Conservation (phyloP, 2,797 vertebrate genomes). For the Discoglossus pictus region DNA sequence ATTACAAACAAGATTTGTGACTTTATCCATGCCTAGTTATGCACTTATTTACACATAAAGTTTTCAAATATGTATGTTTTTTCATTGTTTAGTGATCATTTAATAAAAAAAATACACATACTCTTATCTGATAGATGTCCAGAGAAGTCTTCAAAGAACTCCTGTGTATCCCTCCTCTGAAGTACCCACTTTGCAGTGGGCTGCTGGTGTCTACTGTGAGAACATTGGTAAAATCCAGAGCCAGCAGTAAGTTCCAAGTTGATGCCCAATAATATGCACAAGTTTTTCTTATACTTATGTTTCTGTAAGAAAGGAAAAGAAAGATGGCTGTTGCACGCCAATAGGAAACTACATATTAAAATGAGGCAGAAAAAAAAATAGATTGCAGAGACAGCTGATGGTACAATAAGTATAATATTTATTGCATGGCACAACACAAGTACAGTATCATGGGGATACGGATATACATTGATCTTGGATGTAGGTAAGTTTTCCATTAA, state of each 20-base stretch:
- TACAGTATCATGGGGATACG: too few relatives aligned
- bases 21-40: too few relatives aligned
- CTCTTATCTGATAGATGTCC: constrained; percentile 4
- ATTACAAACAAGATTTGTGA: too few relatives aligned
- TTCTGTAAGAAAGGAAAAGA: constrained; percentile 26
- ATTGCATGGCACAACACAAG: too few relatives aligned
- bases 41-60: too few relatives aligned
- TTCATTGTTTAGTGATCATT: too few relatives aligned
- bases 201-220: constrained; percentile 13
- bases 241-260: constrained; percentile 34
- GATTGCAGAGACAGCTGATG: too few relatives aligned
- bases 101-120: constrained; percentile 22
- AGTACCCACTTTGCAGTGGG: constrained; percentile 37
- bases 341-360: constrained; percentile 3
- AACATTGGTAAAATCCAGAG: constrained; percentile 32
- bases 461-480: too few relatives aligned
- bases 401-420: too few relatives aligned
- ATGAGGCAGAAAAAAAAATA: too few relatives aligned
- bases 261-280: constrained; percentile 34
- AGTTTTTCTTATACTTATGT: constrained; percentile 25
- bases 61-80: too few relatives aligned
- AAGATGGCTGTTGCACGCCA: neutral
- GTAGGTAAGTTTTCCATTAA: too few relatives aligned
- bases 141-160: constrained; percentile 25
- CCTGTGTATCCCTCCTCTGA: constrained; percentile 12